phyloP scores from a whole-genome alignment of 2,113 vertebrate species.

The Piaya cayana region DNA sequence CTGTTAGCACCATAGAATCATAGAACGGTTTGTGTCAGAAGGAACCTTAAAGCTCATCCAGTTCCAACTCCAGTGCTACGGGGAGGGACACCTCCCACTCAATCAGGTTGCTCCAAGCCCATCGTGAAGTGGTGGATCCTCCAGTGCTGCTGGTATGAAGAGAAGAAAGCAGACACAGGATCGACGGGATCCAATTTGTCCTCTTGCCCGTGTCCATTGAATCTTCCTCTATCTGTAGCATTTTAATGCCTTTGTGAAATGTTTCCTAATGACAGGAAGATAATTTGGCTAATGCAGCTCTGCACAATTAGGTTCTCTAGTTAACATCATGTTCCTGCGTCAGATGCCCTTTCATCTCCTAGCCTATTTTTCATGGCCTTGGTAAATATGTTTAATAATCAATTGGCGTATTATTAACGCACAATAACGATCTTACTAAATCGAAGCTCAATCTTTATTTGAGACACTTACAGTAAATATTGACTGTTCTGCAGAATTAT shows the following conservation, averaged over 20 bases:
- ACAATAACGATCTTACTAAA: conserved; percentile 70
- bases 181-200: not conserved
- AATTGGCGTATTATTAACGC: conserved; percentile 77
- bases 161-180: not conserved
- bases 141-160: fast-evolving
- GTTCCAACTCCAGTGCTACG: too few species aligned
- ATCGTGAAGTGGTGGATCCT: fast-evolving
- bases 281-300: conserved; percentile 67
- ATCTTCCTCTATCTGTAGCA: not conserved
- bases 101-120: too few species aligned
- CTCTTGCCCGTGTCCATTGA: not conserved
- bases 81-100: too few species aligned
- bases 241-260: conserved; percentile 51
- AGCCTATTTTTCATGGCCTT: conserved; percentile 68
- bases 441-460: conserved; percentile 76
- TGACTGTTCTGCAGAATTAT: conserved; percentile 77
- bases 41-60: too few species aligned
- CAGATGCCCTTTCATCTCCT: conserved; percentile 46
- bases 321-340: conserved; percentile 59
- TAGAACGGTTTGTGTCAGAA: too few species aligned
- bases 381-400: conserved; percentile 79
- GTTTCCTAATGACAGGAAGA: conserved; percentile 49
- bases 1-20: not conserved
- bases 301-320: conserved; percentile 55
- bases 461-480: conserved; percentile 75